phyloP scores from a whole-genome alignment of 2,888 invertebrate species.

The Caenorhabditis sulstoni region DNA sequence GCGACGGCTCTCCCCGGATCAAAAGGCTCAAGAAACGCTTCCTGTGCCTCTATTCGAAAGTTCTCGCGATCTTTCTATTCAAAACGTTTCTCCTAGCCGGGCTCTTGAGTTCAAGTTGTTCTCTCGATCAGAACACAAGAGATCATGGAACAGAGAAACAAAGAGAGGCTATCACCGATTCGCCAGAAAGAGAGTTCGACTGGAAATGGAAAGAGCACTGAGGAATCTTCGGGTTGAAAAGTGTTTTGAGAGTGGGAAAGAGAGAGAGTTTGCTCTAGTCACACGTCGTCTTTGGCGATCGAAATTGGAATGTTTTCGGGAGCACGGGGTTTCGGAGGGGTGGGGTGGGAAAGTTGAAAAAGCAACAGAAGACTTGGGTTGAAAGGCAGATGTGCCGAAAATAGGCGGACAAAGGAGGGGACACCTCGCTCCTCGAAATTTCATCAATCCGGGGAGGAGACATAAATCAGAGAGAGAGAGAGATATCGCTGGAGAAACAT shows the following conservation, averaged over 20 bases:
- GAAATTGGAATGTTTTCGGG: constrained; percentile 44
- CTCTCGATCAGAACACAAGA: no score
- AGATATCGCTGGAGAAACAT: background rate
- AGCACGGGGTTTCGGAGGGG: background rate
- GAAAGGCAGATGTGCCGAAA: constrained; percentile 25
- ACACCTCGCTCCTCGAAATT: background rate
- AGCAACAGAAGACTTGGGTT: background rate
- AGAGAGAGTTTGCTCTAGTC: constrained; percentile 27
- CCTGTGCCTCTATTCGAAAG: constrained; percentile 12
- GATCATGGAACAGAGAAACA: background rate
- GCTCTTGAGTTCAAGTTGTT: no score
- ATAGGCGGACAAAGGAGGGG: constrained; percentile 42
- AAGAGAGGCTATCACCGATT: no score
- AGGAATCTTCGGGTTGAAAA: constrained; percentile 24
- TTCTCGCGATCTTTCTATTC: constrained; percentile 3
- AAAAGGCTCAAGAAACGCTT: constrained; percentile 25
- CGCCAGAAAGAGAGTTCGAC: no score
- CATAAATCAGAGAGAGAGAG: background rate
- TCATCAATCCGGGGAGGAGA: background rate
- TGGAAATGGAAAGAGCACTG: constrained; percentile 2
- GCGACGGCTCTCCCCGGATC: background rate
- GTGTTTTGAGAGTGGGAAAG: constrained; percentile 28
- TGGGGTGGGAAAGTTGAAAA: constrained; percentile 32
- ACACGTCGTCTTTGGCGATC: constrained; percentile 28
- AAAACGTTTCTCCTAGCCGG: constrained; percentile 4